phyloP scores from a whole-genome alignment of 2,113 vertebrate species.

The Pomatorhinus ruficollis region DNA sequence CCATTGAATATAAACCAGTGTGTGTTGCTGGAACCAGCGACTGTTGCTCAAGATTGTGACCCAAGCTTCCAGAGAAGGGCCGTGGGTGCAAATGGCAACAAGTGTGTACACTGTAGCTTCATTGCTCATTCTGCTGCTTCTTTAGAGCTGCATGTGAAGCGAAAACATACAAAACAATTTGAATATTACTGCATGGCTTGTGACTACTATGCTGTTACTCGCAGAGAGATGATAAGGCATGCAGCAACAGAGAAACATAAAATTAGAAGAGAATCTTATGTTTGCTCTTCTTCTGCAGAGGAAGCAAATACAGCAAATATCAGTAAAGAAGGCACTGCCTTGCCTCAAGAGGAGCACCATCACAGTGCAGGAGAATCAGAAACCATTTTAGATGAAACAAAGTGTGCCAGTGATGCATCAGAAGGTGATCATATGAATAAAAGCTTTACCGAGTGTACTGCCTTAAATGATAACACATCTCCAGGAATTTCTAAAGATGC shows the following conservation, averaged over 20 bases:
- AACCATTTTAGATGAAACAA: background rate
- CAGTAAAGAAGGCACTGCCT: background rate
- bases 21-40: constrained; percentile 3
- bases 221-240: constrained; percentile 91
- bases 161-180: constrained; percentile 92
- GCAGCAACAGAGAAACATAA: constrained; percentile 92
- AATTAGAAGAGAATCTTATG: constrained; percentile 83
- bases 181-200: constrained; percentile 95
- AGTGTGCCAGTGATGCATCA: background rate
- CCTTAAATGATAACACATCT: background rate
- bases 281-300: constrained; percentile 41
- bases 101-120: constrained; percentile 86
- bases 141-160: constrained; percentile 88
- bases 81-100: constrained; percentile 61
- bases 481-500: constrained; percentile 6
- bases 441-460: background rate
- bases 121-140: constrained; percentile 85
- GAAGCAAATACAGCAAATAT: background rate
- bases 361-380: background rate
- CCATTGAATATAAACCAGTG: background rate
- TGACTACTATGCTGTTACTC: constrained; percentile 91
- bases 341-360: constrained; percentile 12
- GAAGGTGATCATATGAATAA: background rate
- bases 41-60: constrained; percentile 39
- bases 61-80: constrained; percentile 54